Conservation (phyloP, 2,888 invertebrate genomes). For the Lepidochrysops patricia region DNA sequence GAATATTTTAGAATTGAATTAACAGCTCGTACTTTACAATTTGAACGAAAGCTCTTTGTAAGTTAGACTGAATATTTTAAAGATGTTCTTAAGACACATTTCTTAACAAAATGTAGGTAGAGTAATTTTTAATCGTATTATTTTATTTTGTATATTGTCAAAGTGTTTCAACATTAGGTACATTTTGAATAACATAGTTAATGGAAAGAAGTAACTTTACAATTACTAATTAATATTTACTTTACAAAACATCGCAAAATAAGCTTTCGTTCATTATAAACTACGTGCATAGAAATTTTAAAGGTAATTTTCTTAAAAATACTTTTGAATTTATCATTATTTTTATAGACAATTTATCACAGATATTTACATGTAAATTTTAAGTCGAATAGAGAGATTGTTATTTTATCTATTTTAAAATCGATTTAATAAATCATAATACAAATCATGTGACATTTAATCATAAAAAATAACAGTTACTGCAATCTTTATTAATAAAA, state of each 20-base stretch:
- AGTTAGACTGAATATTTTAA: conserved; percentile 62
- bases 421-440: conserved; percentile 6
- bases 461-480: not conserved
- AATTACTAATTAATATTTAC: too few relatives aligned
- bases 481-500: too few relatives aligned
- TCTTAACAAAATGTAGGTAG: too few relatives aligned
- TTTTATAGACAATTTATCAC: conserved; percentile 17
- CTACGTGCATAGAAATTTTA: not conserved
- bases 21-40: too few relatives aligned
- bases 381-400: not conserved
- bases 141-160: too few relatives aligned
- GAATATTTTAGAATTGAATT: conserved; percentile 26
- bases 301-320: not conserved
- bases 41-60: conserved; percentile 41
- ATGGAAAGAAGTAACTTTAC: too few relatives aligned
- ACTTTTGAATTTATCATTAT: conserved; percentile 8
- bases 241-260: not conserved
- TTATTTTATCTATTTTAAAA: conserved; percentile 12
- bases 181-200: too few relatives aligned
- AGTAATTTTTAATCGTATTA: too few relatives aligned
- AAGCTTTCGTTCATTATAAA: not conserved
- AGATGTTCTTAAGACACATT: not conserved
- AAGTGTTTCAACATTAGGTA: too few relatives aligned
- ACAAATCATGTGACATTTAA: not conserved
- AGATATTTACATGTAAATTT: not conserved